A percentile compares a stretch with the other conserved stretches of the same genome.
These are phyloP conservation scores for Microplitis deprimator DNA, from an alignment of 2,888 invertebrate species.

Conservation along the genomic window DNA sequence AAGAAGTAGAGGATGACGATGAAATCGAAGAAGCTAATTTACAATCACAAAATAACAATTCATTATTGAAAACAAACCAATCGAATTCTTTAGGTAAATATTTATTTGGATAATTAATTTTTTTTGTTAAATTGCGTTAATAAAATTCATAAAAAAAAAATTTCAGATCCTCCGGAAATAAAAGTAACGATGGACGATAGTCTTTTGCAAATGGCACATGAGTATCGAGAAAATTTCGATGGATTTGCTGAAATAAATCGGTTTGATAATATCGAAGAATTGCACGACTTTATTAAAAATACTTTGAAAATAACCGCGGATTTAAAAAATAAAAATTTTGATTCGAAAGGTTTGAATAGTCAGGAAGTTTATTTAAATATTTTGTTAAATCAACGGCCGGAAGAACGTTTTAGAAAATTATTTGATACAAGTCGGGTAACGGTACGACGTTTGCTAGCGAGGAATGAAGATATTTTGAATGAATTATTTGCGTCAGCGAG, in stretches of 20 bases:
- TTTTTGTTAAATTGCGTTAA: no score
- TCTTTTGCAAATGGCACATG: slow-evolving; percentile 43
- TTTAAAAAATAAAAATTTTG: not conserved
- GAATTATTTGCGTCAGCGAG: slow-evolving; percentile 47
- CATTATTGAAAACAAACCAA: slow-evolving; percentile 2
- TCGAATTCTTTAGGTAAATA: slow-evolving; percentile 16
- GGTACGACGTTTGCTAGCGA: slow-evolving; percentile 48
- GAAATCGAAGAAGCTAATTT: slow-evolving; percentile 36
- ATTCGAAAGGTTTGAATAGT: slow-evolving; percentile 28
- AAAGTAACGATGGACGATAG: slow-evolving; percentile 35
- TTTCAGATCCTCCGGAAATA: slow-evolving; percentile 38
- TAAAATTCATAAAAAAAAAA: no score
- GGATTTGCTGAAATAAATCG: slow-evolving; percentile 52
- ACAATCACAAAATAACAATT: not conserved
- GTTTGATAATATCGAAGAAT: slow-evolving; percentile 49
- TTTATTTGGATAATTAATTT: not conserved
- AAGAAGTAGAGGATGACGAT: slow-evolving; percentile 49
- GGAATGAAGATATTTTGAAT: slow-evolving; percentile 46
- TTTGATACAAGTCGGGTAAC: slow-evolving; percentile 46
- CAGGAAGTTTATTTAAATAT: slow-evolving; percentile 49
- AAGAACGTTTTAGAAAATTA: slow-evolving; percentile 48
- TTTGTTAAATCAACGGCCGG: slow-evolving; percentile 47
- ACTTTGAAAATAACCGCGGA: slow-evolving; percentile 38
- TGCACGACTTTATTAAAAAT: slow-evolving; percentile 52
- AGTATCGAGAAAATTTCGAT: slow-evolving; percentile 51